Base-by-base conservation (phyloP, 1,140 invertebrate species). In the Rhyzopertha dominica region DNA sequence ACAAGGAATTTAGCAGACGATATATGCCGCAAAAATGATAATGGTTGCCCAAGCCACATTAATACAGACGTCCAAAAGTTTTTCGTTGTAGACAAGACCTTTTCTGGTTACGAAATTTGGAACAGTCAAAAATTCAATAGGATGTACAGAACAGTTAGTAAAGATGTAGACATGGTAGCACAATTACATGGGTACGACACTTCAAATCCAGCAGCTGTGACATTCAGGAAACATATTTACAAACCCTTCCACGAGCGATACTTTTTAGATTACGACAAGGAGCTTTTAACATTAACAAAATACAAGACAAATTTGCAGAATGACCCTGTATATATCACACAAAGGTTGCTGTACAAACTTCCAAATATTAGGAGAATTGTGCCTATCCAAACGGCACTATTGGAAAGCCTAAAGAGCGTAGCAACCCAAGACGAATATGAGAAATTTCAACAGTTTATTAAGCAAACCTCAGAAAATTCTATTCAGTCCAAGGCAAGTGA, bases 81-180 rank as follows among this genome's bases (percentile, higher is more conserved):
- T 5, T 37, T 37, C 14, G 3, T 37, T 4, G 14, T 37, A 4
- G n/a, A 10, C 8, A 37, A 23, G 14, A 13, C 12, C 25, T 17
- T 37, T n/a, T 23, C 18, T 22, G 35, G 35, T 13, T 4, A 4
- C n/a, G 25, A 22, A 37, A 16, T 22, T 4, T 37, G 35, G 35
- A 23, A 37, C 18, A 13, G 7, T 35, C 5, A 18, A 4, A 4
- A 14, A n/a, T 35, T n/a, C 22, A n/a, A 26, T 8, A 5, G 18
- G 4, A 3, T 4, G n/a, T n/a, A 19, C 16, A 18, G 17, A 35
- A 35, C 16, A 7, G 12, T 18, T 8, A 19, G 16, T 18, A 18
- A 20, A 13, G 4, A 10, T 18, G 17, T n/a, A 4, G 5, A 10
- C 17, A 35, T 3, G 4, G 3, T 3, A 4, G 14, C 16, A 7